Base-by-base conservation (phyloP, 2,797 vertebrate genomes). In the Epinephelus coioides region DNA sequence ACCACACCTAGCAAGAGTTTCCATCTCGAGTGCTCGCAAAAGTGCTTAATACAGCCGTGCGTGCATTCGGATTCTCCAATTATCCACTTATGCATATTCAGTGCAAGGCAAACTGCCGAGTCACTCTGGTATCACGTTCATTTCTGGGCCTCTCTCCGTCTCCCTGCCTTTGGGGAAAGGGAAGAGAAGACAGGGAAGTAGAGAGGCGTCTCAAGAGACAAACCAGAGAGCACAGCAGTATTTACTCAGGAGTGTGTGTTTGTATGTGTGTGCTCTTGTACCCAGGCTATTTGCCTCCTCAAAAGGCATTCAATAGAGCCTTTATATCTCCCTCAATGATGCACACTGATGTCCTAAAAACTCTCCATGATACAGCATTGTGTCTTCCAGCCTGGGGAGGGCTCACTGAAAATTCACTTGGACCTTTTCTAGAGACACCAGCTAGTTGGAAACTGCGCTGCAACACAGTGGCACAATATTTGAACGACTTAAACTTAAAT, bases 51-150 rank as follows among this genome's bases (percentile, higher is more conserved):
- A 65, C 51, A 4, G 43, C 25, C 15, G 0, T 3, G 69, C 53
- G 13, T 72, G 61, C 73, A 57, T 83, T 73, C 46, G 53, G 70
- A 84, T 51, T 78, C 69, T 78, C 70, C 72, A 67, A 76, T 87
- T 81, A 85, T 82, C 72, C 62, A 64, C 81, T 84, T 69, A 15
- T 82, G 86, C 82, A 87, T 86, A 88, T 89, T 89, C 76, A 84
- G 79, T 75, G 56, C 84, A 86, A 90, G 84, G 76, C 76, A 89
- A 93, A 91, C 74, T 87, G 92, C 87, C 0, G 73, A 88, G 92
- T 94, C 90, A 91, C 79, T 73, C 72, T 69, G 72, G 72, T 84
- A 72, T 91, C 87, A 34, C 56, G 14, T 91, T 91, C 56, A 70
- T 84, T 79, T 76, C 76, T 57, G 54, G 79, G 89, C 76, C 72